phyloP scores from a whole-genome alignment of 1,140 invertebrate species.

The Chironomus tepperi region DNA sequence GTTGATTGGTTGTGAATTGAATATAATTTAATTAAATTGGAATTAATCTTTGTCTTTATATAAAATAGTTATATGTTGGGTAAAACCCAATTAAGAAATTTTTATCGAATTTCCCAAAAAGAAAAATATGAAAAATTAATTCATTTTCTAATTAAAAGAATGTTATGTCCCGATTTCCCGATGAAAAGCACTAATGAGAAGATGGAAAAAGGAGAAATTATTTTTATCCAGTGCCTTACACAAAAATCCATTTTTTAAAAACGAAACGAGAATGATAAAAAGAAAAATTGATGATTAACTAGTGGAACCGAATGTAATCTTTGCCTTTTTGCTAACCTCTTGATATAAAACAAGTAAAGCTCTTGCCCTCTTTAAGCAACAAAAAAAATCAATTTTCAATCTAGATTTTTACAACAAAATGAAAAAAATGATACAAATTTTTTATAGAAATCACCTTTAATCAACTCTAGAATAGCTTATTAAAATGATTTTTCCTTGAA shows the following conservation, averaged over 20 bases:
- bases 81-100: background rate
- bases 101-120: background rate
- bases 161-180: background rate
- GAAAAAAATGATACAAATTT: background rate
- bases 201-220: background rate
- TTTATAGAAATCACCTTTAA: background rate
- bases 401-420: background rate
- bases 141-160: background rate
- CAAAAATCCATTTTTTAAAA: background rate
- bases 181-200: background rate
- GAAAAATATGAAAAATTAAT: background rate
- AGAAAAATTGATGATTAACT: background rate
- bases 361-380: background rate
- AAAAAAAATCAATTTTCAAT: background rate
- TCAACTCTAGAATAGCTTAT: background rate
- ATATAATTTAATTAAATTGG: too few species aligned
- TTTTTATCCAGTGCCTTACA: background rate
- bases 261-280: background rate
- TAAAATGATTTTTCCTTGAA: too few species aligned
- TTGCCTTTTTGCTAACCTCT: background rate
- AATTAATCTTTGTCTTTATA: too few species aligned
- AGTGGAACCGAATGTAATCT: background rate
- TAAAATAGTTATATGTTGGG: background rate
- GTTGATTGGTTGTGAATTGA: too few species aligned
- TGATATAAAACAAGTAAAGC: background rate